Evolutionary conservation across 2,797 vertebrate genomes (phyloP), one percentile per base, ranked within the genome.

Genomic region (Ambastaia sidthimunki): DNA sequence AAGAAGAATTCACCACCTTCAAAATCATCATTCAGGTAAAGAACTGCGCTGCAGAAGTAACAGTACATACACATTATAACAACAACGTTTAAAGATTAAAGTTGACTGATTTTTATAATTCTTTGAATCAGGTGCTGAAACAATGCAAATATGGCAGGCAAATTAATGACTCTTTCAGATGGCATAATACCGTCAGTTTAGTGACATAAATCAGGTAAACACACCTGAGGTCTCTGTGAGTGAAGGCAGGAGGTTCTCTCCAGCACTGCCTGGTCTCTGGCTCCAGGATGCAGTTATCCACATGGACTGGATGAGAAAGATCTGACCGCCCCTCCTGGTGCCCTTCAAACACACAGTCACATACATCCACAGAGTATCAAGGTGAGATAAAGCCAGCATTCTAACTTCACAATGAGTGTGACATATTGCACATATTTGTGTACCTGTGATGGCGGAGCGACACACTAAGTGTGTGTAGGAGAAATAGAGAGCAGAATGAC

Each of bases 251-350:
- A 0, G 96, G 93, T 52, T 99, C 98, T 84, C 81, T 96, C 97
- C 97, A 99, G 87, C 98, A 99, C 23, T 96, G 94, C 7, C 94
- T 95, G 0, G 95, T 96, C 34, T 98, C 97, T 0, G 98, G 95
- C 88, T 99, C 98, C 86, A 99, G 93, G 66, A 99, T 92, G 83
- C 98, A 99, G 88, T 99, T 99, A 91, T 99, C 98, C 66, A 96
- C 97, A 0, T 99, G 98, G 25, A 99, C 96, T 0, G 98, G 98
- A 72, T 99, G 97, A 89, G 98, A 99, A 71, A 98, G 92, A 85
- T 99, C 98, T 89, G 95, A 87, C 25, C 98, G 94, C 71, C 95
- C 95, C 48, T 96, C 95, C 87, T 99, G 98, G 71, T 97, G 89
- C 3, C 94, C 98, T 99, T 28, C 47, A 86, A 13, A 80, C 15